Evolutionary conservation across 2,797 vertebrate species (phyloP).

Genomic region (Bradypus variegatus): DNA sequence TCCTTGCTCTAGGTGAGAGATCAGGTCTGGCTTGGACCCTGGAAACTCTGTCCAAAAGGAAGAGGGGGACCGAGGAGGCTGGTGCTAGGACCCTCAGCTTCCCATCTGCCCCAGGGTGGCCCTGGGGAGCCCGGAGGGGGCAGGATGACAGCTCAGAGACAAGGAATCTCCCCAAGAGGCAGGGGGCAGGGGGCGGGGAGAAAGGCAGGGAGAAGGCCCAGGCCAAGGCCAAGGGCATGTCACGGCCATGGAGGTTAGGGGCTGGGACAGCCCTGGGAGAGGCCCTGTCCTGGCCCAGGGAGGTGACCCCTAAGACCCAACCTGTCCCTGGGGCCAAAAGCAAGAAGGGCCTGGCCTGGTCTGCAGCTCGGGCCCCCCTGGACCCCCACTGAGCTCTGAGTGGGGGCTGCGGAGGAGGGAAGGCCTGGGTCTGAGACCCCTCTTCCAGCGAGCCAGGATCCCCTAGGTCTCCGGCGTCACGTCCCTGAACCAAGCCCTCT

Average conservation of each 20-base stretch:
- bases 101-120: not conserved
- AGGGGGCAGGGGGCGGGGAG: not conserved
- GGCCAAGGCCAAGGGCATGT: not conserved
- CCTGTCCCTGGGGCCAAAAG: not conserved
- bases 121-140: no score
- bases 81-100: not conserved
- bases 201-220: not conserved
- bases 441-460: not conserved
- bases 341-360: not conserved
- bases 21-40: not conserved
- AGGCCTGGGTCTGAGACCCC: not conserved
- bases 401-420: not conserved
- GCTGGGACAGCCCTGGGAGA: not conserved
- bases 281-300: not conserved
- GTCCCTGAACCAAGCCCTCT: not conserved
- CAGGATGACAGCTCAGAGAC: no score
- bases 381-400: no score
- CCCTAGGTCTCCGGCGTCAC: not conserved
- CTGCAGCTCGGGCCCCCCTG: not conserved
- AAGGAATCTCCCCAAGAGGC: not conserved
- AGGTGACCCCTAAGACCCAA: not conserved
- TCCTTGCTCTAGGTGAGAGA: not conserved
- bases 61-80: not conserved
- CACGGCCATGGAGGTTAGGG: no score
- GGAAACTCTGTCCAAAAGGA: not conserved